These are phyloP conservation scores for Anhinga rufa DNA, from an alignment of 2,113 vertebrate genomes.

Conservation along the genomic window DNA sequence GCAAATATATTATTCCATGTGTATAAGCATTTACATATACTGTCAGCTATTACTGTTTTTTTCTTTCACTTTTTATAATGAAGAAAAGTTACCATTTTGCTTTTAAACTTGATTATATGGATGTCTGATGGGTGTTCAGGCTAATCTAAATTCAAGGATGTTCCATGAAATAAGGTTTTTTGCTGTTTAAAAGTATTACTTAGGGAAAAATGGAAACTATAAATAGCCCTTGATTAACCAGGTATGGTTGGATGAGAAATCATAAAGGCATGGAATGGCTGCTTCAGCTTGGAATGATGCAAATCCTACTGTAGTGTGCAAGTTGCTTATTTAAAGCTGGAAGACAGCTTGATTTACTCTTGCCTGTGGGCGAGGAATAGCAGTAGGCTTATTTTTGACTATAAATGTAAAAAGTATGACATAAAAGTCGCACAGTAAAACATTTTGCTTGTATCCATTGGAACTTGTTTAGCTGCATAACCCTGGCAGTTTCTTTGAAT, in stretches of 20 bases:
- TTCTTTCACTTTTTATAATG: not conserved
- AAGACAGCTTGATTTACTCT: slow-evolving; percentile 31
- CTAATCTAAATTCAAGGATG: not conserved
- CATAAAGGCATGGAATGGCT: not conserved
- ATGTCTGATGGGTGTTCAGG: not conserved
- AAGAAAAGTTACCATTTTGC: not conserved
- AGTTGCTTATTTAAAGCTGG: slow-evolving; percentile 22
- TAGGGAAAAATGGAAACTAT: not conserved
- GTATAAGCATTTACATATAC: not conserved
- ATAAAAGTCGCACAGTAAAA: slow-evolving; percentile 30
- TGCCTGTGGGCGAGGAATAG: not conserved
- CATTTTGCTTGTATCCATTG: slow-evolving; percentile 16
- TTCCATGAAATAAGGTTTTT: not conserved
- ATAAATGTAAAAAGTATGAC: not conserved
- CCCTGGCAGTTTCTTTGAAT: not conserved
- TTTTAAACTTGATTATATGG: not conserved
- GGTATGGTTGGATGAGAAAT: not conserved
- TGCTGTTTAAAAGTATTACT: not conserved
- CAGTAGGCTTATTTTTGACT: slow-evolving; percentile 30
- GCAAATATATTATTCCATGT: not conserved
- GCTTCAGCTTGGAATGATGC: not conserved
- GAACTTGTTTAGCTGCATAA: slow-evolving; percentile 1
- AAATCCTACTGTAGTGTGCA: not conserved
- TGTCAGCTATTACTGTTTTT: not conserved
- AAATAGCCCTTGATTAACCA: not conserved